Percentiles rank a stretch among this genome's conserved stretches.
phyloP scores from a whole-genome alignment of 2,113 vertebrate genomes.

The Apeltes quadracus region DNA sequence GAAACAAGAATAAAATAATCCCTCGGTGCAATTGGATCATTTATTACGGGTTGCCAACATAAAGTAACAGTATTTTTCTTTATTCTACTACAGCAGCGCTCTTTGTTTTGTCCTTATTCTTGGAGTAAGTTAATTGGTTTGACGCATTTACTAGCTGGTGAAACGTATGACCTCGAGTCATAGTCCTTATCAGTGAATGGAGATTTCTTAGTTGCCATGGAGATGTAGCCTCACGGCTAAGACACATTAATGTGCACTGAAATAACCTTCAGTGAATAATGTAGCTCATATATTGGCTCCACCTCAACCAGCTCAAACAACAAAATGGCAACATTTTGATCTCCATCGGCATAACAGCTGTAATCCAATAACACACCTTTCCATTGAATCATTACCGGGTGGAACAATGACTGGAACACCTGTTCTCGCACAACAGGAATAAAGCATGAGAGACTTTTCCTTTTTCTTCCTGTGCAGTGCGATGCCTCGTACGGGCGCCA shows the following conservation, averaged over 20 bases:
- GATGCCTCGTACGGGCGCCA: slow-evolving; percentile 50
- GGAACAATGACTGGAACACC: background rate
- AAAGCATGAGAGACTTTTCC: slow-evolving; percentile 17
- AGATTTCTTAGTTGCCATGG: background rate
- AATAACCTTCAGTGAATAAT: background rate
- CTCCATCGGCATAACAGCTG: background rate
- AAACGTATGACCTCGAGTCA: background rate
- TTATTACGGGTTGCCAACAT: background rate
- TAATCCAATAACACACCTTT: background rate
- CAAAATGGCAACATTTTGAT: background rate
- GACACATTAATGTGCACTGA: background rate
- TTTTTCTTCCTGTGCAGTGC: background rate
- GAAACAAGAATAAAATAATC: background rate
- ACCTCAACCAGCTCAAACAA: background rate
- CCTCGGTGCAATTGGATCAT: background rate
- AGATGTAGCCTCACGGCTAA: background rate
- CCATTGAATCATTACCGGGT: too few species aligned
- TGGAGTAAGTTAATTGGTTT: background rate
- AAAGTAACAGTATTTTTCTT: background rate
- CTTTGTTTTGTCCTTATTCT: too few species aligned
- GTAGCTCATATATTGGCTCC: background rate
- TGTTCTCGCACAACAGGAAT: slow-evolving; percentile 15
- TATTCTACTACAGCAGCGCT: too few species aligned
- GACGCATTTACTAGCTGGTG: background rate
- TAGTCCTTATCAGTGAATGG: background rate